Evolutionary conservation across 2,113 vertebrate species (phyloP).

Genomic region (Planiliza haematocheilus): DNA sequence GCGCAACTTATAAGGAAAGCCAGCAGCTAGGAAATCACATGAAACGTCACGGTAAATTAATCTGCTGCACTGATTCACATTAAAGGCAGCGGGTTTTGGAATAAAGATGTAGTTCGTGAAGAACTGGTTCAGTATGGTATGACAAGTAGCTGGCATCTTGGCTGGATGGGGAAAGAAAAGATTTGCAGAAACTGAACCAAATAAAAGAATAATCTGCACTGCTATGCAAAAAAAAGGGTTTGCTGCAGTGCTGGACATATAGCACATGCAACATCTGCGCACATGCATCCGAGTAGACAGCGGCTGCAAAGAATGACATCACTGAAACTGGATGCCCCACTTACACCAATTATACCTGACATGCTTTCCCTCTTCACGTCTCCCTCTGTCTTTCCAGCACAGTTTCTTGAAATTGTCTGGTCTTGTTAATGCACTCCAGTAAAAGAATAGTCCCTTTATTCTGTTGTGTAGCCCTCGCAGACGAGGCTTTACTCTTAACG

Average conservation of each 20-base stretch:
- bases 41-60: background rate
- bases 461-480: too few species aligned
- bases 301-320: slow-evolving; percentile 71
- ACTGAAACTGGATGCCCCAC: slow-evolving; percentile 76
- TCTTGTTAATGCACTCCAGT: background rate
- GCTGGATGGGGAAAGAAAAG: background rate
- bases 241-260: background rate
- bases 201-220: background rate
- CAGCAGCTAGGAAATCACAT: background rate
- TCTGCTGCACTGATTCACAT: background rate
- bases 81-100: background rate
- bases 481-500: too few species aligned
- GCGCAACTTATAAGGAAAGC: background rate
- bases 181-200: background rate
- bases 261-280: slow-evolving; percentile 3
- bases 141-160: background rate
- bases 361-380: slow-evolving; percentile 42
- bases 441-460: background rate
- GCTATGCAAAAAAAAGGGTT: background rate
- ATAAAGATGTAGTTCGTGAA: background rate
- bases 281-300: slow-evolving; percentile 25
- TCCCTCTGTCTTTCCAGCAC: slow-evolving; percentile 21
- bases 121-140: background rate
- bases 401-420: slow-evolving; percentile 1
- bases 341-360: slow-evolving; percentile 75